phyloP scores from a whole-genome alignment of 2,888 invertebrate genomes.

The Polydrusus tereticollis region DNA sequence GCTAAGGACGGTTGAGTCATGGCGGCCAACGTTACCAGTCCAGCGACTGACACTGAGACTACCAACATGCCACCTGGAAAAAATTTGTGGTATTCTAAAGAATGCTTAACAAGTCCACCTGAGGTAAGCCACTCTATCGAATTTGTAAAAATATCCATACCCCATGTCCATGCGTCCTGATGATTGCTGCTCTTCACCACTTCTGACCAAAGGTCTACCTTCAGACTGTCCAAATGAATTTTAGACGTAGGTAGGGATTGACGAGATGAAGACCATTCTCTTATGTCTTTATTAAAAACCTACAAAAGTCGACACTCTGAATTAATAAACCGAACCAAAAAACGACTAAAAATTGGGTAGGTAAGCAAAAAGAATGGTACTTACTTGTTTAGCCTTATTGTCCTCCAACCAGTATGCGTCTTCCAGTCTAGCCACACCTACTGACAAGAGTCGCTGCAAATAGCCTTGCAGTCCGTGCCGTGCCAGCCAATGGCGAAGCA shows the following conservation, averaged over 20 bases:
- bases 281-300: constrained; percentile 81
- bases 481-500: constrained; percentile 87
- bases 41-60: constrained; percentile 90
- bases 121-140: too few species aligned
- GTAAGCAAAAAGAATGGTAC: background rate
- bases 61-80: constrained; percentile 86
- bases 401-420: constrained; percentile 92
- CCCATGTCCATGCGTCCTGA: constrained; percentile 93
- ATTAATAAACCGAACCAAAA: too few species aligned
- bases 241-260: constrained; percentile 87
- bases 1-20: constrained; percentile 92
- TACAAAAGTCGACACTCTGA: constrained; percentile 13
- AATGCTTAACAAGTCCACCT: too few species aligned
- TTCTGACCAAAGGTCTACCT: constrained; percentile 87
- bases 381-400: constrained; percentile 76
- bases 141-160: too few species aligned
- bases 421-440: constrained; percentile 88
- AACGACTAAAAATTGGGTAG: too few species aligned
- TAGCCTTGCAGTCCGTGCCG: constrained; percentile 81
- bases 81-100: constrained; percentile 8
- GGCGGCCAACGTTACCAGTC: constrained; percentile 88
- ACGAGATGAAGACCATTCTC: constrained; percentile 83
- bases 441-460: constrained; percentile 80
- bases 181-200: constrained; percentile 89
- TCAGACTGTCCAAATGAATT: constrained; percentile 81